Evolutionary conservation across 1,140 invertebrate genomes (phyloP).

Genomic region (Drosophila gunungcola): DNA sequence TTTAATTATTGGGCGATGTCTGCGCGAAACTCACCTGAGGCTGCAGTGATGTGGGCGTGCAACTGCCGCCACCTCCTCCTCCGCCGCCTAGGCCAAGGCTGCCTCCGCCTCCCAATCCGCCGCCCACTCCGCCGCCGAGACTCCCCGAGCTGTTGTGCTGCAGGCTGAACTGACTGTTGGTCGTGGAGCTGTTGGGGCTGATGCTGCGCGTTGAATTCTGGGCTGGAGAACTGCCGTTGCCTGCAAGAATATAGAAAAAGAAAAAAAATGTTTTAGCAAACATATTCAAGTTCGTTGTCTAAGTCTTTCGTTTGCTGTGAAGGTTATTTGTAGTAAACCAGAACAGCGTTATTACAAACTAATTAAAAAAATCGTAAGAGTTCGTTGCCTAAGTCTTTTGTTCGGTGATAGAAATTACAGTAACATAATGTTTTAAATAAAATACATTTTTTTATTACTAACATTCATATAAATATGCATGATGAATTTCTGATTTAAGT

Average conservation of each 20-base stretch:
- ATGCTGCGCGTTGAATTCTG: conserved; percentile 85
- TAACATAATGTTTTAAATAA: too few species aligned
- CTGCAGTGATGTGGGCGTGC: conserved; percentile 82
- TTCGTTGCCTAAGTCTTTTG: conserved; percentile 68
- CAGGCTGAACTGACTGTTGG: conserved; percentile 84
- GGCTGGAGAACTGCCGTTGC: conserved; percentile 85
- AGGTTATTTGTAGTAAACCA: not conserved
- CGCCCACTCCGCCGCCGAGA: conserved; percentile 66
- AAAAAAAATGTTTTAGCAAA: conserved; percentile 6
- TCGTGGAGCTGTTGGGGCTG: conserved; percentile 84
- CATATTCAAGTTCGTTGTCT: not conserved
- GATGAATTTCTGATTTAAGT: too few species aligned
- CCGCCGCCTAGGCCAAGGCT: conserved; percentile 74
- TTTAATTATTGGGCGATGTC: not conserved
- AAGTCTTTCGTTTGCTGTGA: not conserved
- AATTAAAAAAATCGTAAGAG: conserved; percentile 22
- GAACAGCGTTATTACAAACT: not conserved
- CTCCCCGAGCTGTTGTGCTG: conserved; percentile 84
- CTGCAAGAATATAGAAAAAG: conserved; percentile 53
- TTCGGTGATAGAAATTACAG: conserved; percentile 12
- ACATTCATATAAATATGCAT: too few species aligned
- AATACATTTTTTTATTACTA: too few species aligned
- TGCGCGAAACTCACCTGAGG: conserved; percentile 64
- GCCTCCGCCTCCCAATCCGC: conserved; percentile 50
- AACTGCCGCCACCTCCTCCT: conserved; percentile 70